Conservation (phyloP, 2,797 vertebrate species). For the Chrosomus eos region DNA sequence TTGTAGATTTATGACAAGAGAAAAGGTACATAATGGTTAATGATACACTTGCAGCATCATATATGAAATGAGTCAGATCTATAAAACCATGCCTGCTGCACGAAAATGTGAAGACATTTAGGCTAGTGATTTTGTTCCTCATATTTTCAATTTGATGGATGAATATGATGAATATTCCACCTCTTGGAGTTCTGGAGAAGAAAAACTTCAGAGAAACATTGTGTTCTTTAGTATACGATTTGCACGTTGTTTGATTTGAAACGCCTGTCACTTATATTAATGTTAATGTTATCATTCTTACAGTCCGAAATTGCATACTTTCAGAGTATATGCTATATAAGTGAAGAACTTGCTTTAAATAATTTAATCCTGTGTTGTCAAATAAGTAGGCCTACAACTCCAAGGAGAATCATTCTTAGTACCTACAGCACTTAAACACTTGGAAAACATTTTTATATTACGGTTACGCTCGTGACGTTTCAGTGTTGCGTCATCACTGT, state of each 20-base stretch:
- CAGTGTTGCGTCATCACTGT: fast-evolving
- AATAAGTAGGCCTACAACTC: neutral
- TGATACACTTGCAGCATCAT: neutral
- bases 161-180: neutral
- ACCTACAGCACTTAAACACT: neutral
- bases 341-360: neutral
- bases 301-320: no score
- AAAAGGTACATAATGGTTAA: neutral
- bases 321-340: no score
- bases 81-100: neutral
- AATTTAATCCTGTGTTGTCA: neutral
- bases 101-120: neutral
- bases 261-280: neutral
- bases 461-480: neutral
- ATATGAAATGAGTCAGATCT: neutral
- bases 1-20: neutral
- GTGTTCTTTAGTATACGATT: no score
- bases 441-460: neutral
- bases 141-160: neutral
- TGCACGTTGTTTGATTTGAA: neutral
- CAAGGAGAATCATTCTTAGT: neutral
- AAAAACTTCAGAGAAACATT: neutral
- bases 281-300: neutral
- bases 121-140: neutral
- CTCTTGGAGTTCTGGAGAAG: neutral